Evolutionary conservation across 2,888 invertebrate species (phyloP), one percentile per base, ranked within the genome.

Genomic region (Yponomeuta plumbellus): DNA sequence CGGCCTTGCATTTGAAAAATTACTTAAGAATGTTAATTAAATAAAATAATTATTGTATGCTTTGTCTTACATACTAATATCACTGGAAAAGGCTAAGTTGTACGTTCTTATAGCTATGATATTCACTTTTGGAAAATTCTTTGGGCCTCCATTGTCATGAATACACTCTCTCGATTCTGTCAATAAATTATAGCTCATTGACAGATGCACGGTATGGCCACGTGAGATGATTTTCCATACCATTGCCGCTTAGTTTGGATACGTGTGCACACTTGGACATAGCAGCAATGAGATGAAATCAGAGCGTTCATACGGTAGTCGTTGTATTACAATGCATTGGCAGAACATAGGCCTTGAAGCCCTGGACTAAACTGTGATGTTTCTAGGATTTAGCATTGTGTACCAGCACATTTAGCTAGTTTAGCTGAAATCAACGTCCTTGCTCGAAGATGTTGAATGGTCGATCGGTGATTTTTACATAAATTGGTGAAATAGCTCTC

Each of bases 1-100:
- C 44, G 44, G 44, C 44, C 44, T 52, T 52, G 44, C 44, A 52
- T 52, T 52, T 52, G 44, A 52, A 52, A 52, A 52, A 52, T 52
- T 52, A 52, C 44, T 52, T 52, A 52, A 52, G 34, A 52, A 52
- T 52, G 44, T 52, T 52, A 52, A 52, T 13, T 52, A 52, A 52
- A 17, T 52, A 52, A 52, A 17, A 17, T 17, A 52, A 52, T 52
- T 17, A 17, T 52, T 52, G 44, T 52, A 52, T 52, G 44, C 44
- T 52, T 52, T 52, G 44, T 17, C 44, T 52, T 52, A n/a, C n/a
- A n/a, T n/a, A 52, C 44, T 52, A 52, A 52, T 52, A 52, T 52
- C 44, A 52, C 44, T 17, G 44, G 17, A 52, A 5, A 17, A 52
- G 17, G 4, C 17, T 13, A 52, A 2, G 44, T 17, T 52, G 17